phyloP scores from a whole-genome alignment of 2,113 vertebrate species.

The Bagarius yarrelli region DNA sequence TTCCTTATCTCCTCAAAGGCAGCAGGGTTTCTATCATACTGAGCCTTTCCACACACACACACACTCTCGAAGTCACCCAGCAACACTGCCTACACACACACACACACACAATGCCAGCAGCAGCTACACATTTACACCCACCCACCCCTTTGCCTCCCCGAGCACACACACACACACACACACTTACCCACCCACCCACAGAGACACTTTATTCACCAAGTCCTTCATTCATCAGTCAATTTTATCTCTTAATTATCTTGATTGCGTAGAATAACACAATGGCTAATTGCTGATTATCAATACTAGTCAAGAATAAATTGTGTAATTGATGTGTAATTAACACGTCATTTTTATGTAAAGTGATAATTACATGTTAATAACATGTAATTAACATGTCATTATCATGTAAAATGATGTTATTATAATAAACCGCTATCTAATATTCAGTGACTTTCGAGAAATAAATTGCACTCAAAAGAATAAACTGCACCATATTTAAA shows the following conservation, averaged over 20 bases:
- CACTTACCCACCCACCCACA: not conserved
- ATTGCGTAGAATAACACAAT: not conserved
- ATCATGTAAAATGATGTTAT: not conserved
- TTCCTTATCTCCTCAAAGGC: constrained; percentile 32
- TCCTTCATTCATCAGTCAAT: constrained; percentile 7
- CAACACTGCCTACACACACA: not conserved
- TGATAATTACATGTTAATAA: no score
- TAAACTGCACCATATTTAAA: no score
- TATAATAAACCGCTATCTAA: not conserved
- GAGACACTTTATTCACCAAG: not conserved
- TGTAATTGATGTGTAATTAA: constrained; percentile 10
- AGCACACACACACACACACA: not conserved
- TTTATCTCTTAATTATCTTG: not conserved
- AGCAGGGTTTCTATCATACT: constrained; percentile 21
- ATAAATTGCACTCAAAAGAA: not conserved
- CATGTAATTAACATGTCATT: constrained; percentile 6
- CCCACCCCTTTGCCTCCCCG: no score
- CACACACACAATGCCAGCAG: no score
- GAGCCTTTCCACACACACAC: not conserved
- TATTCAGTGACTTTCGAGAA: not conserved
- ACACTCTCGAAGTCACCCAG: not conserved
- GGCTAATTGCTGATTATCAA: not conserved
- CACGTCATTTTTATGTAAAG: not conserved
- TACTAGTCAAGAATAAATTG: constrained; percentile 5
- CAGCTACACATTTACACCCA: no score